Evolutionary conservation across 1,140 invertebrate species (phyloP).

Genomic region (Drosophila busckii): DNA sequence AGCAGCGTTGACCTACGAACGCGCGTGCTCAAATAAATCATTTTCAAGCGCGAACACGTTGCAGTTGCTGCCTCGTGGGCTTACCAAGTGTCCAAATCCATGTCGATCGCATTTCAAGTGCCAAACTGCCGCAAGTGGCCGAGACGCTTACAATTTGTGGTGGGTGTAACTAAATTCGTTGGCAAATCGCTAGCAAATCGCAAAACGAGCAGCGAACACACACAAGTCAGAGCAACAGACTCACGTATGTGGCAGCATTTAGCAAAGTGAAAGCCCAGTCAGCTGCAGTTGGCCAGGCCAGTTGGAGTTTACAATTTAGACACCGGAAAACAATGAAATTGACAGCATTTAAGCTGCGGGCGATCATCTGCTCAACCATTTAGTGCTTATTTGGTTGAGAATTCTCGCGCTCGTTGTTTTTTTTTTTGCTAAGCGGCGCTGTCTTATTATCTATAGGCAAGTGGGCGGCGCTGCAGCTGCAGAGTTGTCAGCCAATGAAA

Average conservation of each 20-base stretch:
- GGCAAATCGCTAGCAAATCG: constrained; percentile 39
- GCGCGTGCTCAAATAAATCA: constrained; percentile 79
- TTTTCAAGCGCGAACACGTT: constrained; percentile 52
- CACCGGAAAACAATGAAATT: constrained; percentile 78
- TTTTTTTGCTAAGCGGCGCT: too few species aligned
- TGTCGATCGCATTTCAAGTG: constrained; percentile 70
- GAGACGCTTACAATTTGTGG: constrained; percentile 46
- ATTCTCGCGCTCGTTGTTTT: too few species aligned
- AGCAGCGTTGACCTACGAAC: constrained; percentile 32
- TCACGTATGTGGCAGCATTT: constrained; percentile 33
- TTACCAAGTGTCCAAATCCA: constrained; percentile 43
- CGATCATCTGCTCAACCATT: constrained; percentile 61
- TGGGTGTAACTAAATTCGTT: constrained; percentile 62
- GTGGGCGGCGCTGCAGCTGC: background rate
- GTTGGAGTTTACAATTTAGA: constrained; percentile 75
- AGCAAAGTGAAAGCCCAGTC: constrained; percentile 36
- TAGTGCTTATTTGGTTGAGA: constrained; percentile 44
- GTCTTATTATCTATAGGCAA: constrained; percentile 42
- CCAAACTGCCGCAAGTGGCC: constrained; percentile 71
- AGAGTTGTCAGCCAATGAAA: constrained; percentile 2
- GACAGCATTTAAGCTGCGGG: constrained; percentile 51
- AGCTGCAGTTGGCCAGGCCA: constrained; percentile 4
- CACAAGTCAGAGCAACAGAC: constrained; percentile 12
- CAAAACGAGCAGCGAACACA: constrained; percentile 32
- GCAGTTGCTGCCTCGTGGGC: constrained; percentile 18